Percentiles rank a stretch among this genome's conserved stretches.
These are phyloP conservation scores for Cyaniris semiargus DNA, from an alignment of 2,888 invertebrate genomes.

Conservation along the genomic window DNA sequence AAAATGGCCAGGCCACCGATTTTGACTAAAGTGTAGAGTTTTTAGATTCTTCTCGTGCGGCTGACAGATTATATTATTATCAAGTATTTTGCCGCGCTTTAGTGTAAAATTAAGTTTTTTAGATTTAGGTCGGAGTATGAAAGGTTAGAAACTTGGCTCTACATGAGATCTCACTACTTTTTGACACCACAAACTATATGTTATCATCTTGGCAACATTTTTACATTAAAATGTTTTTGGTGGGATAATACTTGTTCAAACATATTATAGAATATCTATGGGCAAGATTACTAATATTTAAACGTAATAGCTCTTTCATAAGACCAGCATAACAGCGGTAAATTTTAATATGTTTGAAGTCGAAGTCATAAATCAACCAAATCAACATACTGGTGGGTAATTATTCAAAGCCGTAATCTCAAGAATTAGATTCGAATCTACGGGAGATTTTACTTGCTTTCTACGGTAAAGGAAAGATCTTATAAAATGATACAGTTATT, in stretches of 20 bases:
- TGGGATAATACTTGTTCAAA: not conserved
- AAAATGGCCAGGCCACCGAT: too few species aligned
- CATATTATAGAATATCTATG: not conserved
- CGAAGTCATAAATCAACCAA: constrained; percentile 7
- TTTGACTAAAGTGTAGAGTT: too few species aligned
- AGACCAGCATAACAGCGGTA: constrained; percentile 12
- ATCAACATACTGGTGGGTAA: constrained; percentile 5
- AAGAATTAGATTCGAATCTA: constrained; percentile 14
- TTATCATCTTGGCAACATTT: too few species aligned
- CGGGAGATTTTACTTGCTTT: constrained; percentile 5
- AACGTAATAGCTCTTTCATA: constrained; percentile 7
- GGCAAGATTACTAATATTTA: not conserved
- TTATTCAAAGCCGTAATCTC: constrained; percentile 8
- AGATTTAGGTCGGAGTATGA: too few species aligned
- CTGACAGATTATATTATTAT: too few species aligned
- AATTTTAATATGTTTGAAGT: constrained; percentile 19
- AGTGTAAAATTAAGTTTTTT: too few species aligned
- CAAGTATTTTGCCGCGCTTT: too few species aligned
- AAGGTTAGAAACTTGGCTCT: too few species aligned
- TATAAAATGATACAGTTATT: not conserved
- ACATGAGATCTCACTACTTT: too few species aligned
- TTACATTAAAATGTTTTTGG: too few species aligned
- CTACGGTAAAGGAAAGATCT: not conserved
- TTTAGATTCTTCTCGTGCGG: too few species aligned
- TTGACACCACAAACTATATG: too few species aligned